Evolutionary conservation across 2,113 vertebrate species (phyloP).

Genomic region (Festucalex cinctus): DNA sequence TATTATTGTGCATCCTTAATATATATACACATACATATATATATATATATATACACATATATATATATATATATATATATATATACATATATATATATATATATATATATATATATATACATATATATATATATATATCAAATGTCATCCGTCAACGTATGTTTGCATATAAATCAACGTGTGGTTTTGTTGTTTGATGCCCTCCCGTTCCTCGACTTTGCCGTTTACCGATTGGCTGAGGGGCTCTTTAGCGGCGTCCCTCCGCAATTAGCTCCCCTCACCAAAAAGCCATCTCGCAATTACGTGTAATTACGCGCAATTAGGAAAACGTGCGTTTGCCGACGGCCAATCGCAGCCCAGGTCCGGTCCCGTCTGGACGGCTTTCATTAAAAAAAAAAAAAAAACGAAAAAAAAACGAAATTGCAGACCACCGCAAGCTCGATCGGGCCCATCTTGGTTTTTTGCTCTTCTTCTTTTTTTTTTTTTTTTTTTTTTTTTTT

Average conservation of each 20-base stretch:
- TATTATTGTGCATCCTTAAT: too few relatives aligned
- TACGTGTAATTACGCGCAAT: constrained; percentile 76
- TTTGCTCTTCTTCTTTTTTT: too few relatives aligned
- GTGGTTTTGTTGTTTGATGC: not conserved
- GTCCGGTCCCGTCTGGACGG: constrained; percentile 70
- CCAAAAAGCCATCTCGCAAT: constrained; percentile 62
- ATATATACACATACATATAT: too few relatives aligned
- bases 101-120: too few relatives aligned
- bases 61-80: too few relatives aligned
- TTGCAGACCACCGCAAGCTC: constrained; percentile 67
- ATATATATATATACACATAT: too few relatives aligned
- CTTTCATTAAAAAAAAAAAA: constrained; percentile 70
- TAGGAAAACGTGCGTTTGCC: constrained; percentile 74
- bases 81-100: too few relatives aligned
- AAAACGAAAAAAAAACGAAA: too few relatives aligned
- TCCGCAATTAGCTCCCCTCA: constrained; percentile 69
- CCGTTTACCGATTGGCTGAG: constrained; percentile 63
- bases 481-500: too few relatives aligned
- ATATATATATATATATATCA: too few relatives aligned
- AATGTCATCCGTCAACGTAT: not conserved
- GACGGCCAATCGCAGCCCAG: constrained; percentile 68
- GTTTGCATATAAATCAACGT: not conserved
- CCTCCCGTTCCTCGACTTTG: not conserved
- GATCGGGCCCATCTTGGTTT: constrained; percentile 7
- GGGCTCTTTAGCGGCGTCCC: constrained; percentile 61